Conservation (phyloP, 2,113 vertebrate species). For the Mirounga angustirostris region DNA sequence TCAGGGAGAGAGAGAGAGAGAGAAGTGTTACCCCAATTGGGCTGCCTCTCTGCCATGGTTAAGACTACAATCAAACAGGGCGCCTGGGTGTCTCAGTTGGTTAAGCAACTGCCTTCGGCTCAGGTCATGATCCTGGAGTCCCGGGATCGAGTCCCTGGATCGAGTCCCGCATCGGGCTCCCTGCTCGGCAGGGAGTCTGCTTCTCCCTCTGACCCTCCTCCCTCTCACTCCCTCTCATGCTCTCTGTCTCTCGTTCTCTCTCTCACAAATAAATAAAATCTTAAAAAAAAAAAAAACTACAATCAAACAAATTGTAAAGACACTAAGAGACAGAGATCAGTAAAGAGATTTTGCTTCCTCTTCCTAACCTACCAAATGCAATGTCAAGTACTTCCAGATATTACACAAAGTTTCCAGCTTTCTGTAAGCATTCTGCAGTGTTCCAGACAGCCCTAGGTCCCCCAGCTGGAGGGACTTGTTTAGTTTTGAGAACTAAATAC, state of each 20-base stretch:
- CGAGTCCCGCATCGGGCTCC: too few species aligned
- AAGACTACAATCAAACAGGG: neutral
- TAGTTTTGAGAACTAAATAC: slow-evolving; percentile 40
- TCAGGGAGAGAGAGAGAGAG: neutral
- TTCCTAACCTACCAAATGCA: neutral
- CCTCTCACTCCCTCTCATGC: too few species aligned
- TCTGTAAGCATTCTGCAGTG: neutral
- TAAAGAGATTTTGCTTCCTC: neutral
- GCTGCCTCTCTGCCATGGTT: neutral
- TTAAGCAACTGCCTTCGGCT: too few species aligned
- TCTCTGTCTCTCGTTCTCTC: too few species aligned
- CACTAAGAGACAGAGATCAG: neutral
- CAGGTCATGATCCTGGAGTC: too few species aligned
- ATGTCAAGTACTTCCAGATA: neutral
- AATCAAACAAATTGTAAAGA: neutral
- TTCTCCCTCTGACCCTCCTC: too few species aligned
- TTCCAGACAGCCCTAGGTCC: neutral
- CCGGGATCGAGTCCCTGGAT: too few species aligned
- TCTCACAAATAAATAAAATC: too few species aligned
- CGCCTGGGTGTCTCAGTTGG: too few species aligned
- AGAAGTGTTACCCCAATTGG: neutral
- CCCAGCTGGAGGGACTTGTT: neutral
- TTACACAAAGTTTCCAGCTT: neutral
- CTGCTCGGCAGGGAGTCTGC: too few species aligned
- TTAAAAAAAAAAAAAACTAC: neutral